Percentiles rank a stretch among this genome's conserved stretches.
Evolutionary conservation across 2,113 vertebrate genomes (phyloP).

Genomic region (Catharus fuscescens): DNA sequence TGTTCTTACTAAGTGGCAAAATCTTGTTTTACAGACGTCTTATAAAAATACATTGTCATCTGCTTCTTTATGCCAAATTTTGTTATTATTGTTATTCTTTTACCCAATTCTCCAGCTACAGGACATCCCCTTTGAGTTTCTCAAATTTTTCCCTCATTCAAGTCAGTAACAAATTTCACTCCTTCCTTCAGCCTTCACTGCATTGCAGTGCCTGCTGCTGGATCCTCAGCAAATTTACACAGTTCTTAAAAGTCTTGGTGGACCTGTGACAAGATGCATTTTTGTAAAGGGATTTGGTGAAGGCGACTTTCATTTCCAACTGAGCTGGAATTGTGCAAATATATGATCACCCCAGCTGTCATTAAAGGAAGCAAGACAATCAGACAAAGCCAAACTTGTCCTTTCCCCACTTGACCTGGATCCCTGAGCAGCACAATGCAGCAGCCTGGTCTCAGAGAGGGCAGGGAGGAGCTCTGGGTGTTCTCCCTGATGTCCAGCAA

Average conservation of each 20-base stretch:
- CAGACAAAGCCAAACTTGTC: neutral
- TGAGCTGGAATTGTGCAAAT: neutral
- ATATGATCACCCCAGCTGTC: neutral
- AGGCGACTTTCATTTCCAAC: neutral
- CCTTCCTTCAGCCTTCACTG: neutral
- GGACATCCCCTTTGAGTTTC: neutral
- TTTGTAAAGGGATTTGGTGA: neutral
- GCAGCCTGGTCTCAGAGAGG: neutral
- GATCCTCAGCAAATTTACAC: neutral
- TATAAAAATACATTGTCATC: neutral
- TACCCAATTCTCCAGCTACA: neutral
- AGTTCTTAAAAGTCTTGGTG: neutral
- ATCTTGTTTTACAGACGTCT: neutral
- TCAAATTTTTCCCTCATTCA: neutral
- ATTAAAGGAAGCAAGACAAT: neutral
- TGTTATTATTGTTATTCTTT: neutral
- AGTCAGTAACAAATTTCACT: neutral
- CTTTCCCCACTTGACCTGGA: fast-evolving
- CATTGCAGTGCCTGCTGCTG: neutral
- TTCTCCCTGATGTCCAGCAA: neutral
- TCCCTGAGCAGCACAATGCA: neutral
- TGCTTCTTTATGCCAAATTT: neutral
- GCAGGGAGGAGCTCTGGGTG: fast-evolving
- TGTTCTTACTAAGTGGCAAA: neutral
- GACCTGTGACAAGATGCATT: neutral